Evolutionary conservation across 2,113 vertebrate species (phyloP).

Genomic region (Stegostoma tigrinum): DNA sequence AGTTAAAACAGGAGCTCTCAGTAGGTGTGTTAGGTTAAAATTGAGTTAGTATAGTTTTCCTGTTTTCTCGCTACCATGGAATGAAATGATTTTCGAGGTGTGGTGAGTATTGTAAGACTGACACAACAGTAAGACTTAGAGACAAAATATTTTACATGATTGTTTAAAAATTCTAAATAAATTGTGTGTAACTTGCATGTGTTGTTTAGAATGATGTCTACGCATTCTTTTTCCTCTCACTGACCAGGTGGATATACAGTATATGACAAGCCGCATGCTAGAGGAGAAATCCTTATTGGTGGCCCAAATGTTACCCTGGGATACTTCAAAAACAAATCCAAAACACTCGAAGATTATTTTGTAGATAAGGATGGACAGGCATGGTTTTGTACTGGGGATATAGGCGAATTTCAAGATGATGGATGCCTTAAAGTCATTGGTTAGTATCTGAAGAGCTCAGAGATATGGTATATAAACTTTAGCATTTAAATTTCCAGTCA

Average conservation of each 20-base stretch:
- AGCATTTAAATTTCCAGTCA: background rate
- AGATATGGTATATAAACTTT: background rate
- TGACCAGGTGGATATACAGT: constrained; percentile 77
- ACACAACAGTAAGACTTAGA: no score
- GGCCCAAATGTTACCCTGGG: constrained; percentile 87
- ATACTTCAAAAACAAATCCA: constrained; percentile 81
- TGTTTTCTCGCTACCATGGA: background rate
- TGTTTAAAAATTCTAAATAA: background rate
- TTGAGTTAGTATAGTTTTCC: background rate
- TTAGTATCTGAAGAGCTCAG: constrained; percentile 51
- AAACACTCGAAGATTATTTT: constrained; percentile 73
- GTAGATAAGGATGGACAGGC: constrained; percentile 78
- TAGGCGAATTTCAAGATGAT: constrained; percentile 83
- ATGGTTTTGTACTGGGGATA: constrained; percentile 93
- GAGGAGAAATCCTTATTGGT: constrained; percentile 89
- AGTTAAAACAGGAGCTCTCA: background rate
- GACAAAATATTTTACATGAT: background rate
- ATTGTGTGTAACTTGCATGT: background rate
- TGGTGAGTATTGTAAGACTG: background rate
- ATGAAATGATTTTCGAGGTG: background rate
- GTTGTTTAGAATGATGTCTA: background rate
- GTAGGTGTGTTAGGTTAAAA: background rate
- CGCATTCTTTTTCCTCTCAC: background rate
- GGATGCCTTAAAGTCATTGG: constrained; percentile 93
- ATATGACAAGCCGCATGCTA: constrained; percentile 77